Evolutionary conservation across 2,797 vertebrate species (phyloP).

Genomic region (Poecilia velifera): DNA sequence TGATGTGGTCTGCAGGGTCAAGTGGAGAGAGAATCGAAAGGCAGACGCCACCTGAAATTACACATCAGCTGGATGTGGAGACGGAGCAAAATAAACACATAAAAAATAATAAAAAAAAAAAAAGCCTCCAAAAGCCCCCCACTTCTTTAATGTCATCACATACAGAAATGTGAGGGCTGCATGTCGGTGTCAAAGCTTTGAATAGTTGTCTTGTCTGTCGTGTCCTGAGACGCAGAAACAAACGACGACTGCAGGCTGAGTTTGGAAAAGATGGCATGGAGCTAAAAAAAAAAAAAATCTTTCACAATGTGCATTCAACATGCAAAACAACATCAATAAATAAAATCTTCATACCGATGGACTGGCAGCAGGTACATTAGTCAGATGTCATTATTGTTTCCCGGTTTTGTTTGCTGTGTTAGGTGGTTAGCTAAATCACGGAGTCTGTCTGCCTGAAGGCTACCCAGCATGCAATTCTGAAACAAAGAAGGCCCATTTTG

Average conservation of each 20-base stretch:
- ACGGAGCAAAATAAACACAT: conserved; percentile 69
- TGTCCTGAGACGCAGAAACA: conserved; percentile 40
- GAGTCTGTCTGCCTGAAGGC: conserved; percentile 75
- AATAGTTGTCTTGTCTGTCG: conserved; percentile 61
- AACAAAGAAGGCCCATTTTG: conserved; percentile 80
- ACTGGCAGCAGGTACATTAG: conserved; percentile 69
- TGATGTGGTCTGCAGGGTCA: conserved; percentile 28
- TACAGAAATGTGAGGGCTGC: conserved; percentile 55
- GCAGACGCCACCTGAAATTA: conserved; percentile 68
- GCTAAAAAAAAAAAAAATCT: conserved; percentile 30
- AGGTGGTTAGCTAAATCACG: conserved; percentile 74
- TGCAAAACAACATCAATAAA: conserved; percentile 46
- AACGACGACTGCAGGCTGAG: conserved; percentile 57
- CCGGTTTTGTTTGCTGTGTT: conserved; percentile 69
- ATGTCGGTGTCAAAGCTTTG: conserved; percentile 53
- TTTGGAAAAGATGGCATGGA: conserved; percentile 41
- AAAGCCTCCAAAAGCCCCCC: conserved; percentile 50
- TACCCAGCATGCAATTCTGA: conserved; percentile 81
- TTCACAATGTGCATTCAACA: conserved; percentile 40
- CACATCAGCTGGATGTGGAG: conserved; percentile 68
- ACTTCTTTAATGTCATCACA: conserved; percentile 43
- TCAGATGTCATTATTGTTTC: conserved; percentile 79
- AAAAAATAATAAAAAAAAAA: conserved; percentile 21
- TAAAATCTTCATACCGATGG: conserved; percentile 13
- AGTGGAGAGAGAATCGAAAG: conserved; percentile 44